Conservation (phyloP, 92 coral and sea anemone genomes). For the Zoanthus gigantus region DNA sequence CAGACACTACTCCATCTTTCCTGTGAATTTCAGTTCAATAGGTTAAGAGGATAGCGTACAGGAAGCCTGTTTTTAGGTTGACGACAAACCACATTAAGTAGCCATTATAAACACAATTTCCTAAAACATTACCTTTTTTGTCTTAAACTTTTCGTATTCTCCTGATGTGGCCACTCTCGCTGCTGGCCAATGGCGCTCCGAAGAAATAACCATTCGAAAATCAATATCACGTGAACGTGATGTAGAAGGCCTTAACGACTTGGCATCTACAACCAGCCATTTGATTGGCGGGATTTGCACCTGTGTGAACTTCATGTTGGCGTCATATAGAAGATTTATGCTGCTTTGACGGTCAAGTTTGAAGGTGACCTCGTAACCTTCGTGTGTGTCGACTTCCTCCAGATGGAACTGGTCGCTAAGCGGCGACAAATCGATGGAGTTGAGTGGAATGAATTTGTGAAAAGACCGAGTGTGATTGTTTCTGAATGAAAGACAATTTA, state of each 20-base stretch:
- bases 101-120: too few species aligned
- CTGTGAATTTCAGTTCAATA: too few species aligned
- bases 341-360: conserved; percentile 63
- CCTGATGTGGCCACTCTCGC: conserved; percentile 59
- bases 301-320: conserved; percentile 52
- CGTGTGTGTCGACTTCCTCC: not conserved
- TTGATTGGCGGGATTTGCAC: conserved; percentile 76
- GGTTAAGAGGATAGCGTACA: too few species aligned
- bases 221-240: conserved; percentile 72
- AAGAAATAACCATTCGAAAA: conserved; percentile 62
- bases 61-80: too few species aligned
- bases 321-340: conserved; percentile 55
- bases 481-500: conserved; percentile 9
- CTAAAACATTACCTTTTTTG: conserved; percentile 29
- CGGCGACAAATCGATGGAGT: not conserved
- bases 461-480: conserved; percentile 33
- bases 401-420: not conserved
- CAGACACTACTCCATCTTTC: too few species aligned
- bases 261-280: conserved; percentile 80
- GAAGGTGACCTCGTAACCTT: conserved; percentile 59
- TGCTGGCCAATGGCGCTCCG: conserved; percentile 54
- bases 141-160: conserved; percentile 60
- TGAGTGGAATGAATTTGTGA: conserved; percentile 1
- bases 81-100: too few species aligned
- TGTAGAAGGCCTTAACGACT: conserved; percentile 57